phyloP scores from a whole-genome alignment of 2,113 vertebrate species.

The Psephotus haematonotus region DNA sequence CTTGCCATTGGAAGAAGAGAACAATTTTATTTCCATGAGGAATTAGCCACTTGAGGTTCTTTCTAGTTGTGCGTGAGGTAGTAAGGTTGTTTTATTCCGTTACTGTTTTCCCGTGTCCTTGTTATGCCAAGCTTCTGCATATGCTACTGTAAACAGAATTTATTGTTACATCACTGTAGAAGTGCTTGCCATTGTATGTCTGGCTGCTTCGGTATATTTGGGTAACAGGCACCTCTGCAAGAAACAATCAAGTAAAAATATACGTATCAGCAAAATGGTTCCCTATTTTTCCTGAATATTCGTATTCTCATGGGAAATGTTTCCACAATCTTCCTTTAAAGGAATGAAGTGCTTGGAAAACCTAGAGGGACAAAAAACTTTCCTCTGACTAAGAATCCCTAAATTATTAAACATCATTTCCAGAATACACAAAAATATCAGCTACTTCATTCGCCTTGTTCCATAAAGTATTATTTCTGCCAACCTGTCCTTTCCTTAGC shows the following conservation, averaged over 20 bases:
- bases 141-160: not conserved
- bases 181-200: not conserved
- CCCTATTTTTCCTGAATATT: not conserved
- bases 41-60: not conserved
- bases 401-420: not conserved
- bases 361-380: not conserved
- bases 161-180: not conserved
- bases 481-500: not conserved
- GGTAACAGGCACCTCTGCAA: not conserved
- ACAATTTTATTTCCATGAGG: not conserved
- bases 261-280: not conserved
- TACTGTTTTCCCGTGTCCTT: not conserved
- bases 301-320: not conserved
- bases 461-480: not conserved
- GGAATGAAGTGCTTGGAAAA: not conserved
- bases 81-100: not conserved
- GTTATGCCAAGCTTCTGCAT: not conserved
- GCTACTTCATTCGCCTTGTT: not conserved
- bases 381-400: slow-evolving; percentile 11
- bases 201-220: not conserved
- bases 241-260: not conserved
- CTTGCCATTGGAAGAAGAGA: not conserved
- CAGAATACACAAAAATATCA: not conserved
- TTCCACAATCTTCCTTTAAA: slow-evolving; percentile 29
- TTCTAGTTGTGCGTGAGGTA: not conserved